Evolutionary conservation across 2,113 vertebrate species (phyloP).

Genomic region (Mirza zaza): DNA sequence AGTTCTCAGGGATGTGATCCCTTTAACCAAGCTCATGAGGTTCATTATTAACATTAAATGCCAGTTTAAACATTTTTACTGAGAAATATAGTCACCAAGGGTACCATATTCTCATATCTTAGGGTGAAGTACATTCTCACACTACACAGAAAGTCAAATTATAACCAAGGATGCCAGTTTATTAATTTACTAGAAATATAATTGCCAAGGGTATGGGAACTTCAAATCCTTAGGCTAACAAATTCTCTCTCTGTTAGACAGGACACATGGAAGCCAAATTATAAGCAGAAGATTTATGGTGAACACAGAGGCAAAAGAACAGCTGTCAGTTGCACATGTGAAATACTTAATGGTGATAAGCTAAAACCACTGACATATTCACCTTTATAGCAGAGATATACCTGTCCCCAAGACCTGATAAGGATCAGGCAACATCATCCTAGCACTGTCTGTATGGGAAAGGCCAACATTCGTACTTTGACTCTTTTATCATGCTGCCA

Average conservation of each 20-base stretch:
- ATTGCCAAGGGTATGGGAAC: not conserved
- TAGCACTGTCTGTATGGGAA: not conserved
- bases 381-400: too few relatives aligned
- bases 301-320: not conserved
- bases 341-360: not conserved
- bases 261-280: not conserved
- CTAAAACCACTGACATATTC: not conserved
- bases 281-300: not conserved
- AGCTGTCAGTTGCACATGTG: not conserved
- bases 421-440: not conserved
- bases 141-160: not conserved
- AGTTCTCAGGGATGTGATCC: not conserved
- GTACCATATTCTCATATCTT: not conserved
- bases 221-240: not conserved
- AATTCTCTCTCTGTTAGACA: not conserved
- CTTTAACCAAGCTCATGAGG: not conserved
- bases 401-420: not conserved
- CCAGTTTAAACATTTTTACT: not conserved
- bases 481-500: not conserved
- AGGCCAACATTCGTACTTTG: not conserved
- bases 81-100: not conserved
- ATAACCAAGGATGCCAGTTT: not conserved
- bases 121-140: not conserved
- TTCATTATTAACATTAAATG: rapidly evolving
- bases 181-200: not conserved